Evolutionary conservation across 2,888 invertebrate genomes (phyloP).

Genomic region (Endomychus coccineus): DNA sequence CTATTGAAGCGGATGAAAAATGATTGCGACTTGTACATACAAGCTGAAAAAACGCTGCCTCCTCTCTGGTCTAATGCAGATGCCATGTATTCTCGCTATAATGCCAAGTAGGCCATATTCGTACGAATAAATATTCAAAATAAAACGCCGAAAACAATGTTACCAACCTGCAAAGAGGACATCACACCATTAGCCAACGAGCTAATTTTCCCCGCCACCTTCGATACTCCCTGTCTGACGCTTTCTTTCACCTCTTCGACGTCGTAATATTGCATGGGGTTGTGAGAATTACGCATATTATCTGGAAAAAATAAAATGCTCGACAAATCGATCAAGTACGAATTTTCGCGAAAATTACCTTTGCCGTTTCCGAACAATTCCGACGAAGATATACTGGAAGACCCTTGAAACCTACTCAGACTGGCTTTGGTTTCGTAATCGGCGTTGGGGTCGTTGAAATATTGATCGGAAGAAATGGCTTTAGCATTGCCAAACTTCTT

Average conservation of each 20-base stretch:
- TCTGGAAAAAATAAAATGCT: conserved; percentile 9
- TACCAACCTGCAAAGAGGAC: conserved; percentile 77
- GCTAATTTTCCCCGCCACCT: conserved; percentile 94
- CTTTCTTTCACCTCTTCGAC: conserved; percentile 96
- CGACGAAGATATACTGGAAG: conserved; percentile 90
- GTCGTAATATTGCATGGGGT: conserved; percentile 63
- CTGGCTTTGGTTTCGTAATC: conserved; percentile 54
- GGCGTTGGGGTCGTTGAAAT: conserved; percentile 69
- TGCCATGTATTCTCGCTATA: too few species aligned
- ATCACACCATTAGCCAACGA: conserved; percentile 91
- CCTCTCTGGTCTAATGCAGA: too few species aligned
- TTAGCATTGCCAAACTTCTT: conserved; percentile 97
- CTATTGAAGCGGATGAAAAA: too few species aligned
- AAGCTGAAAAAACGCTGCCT: too few species aligned
- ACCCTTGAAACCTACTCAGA: conserved; percentile 79
- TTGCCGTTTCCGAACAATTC: conserved; percentile 68
- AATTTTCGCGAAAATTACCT: conserved; percentile 7
- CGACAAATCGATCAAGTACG: not conserved
- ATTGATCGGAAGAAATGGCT: conserved; percentile 96
- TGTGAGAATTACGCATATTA: conserved; percentile 23
- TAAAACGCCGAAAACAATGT: conserved; percentile 1
- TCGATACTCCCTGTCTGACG: conserved; percentile 92
- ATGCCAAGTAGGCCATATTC: too few species aligned
- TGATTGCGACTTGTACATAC: too few species aligned
- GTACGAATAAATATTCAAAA: conserved; percentile 1